Conservation (phyloP, 1,140 invertebrate genomes). For the Brachionus sp. region DNA sequence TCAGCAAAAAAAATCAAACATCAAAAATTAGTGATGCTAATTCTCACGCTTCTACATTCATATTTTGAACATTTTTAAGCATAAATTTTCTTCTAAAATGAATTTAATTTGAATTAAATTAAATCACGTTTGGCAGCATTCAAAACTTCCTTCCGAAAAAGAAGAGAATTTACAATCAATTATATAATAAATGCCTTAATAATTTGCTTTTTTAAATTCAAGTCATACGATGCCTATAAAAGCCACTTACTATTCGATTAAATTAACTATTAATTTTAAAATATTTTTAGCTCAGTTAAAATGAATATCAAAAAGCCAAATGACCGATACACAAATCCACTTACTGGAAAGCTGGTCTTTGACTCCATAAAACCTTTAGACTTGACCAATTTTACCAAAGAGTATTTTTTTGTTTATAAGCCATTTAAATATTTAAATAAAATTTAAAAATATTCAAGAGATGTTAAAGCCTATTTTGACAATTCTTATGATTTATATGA, state of each 20-base stretch:
- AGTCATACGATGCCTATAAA: neutral
- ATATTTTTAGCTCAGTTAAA: neutral
- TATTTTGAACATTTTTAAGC: neutral
- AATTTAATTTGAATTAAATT: neutral
- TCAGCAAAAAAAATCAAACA: neutral
- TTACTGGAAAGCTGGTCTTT: constrained; percentile 32
- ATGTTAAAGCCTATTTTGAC: constrained; percentile 41
- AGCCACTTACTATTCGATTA: neutral
- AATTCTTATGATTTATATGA: constrained; percentile 35
- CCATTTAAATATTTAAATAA: too few relatives aligned
- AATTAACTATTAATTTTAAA: neutral
- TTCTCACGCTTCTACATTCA: neutral
- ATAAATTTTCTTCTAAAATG: neutral
- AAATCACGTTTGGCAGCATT: neutral
- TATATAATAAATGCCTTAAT: neutral
- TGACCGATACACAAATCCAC: constrained; percentile 29
- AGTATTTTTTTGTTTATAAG: neutral
- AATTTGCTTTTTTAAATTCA: neutral
- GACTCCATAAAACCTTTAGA: constrained; percentile 36
- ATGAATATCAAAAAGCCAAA: neutral
- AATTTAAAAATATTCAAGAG: neutral
- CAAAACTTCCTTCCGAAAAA: neutral
- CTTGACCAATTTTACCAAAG: constrained; percentile 42
- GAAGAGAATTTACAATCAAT: neutral
- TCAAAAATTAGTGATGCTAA: neutral